A percentile compares a stretch with the other conserved stretches of the same genome.
phyloP scores from a whole-genome alignment of 2,113 vertebrate species.

The Dolichotis patagonum region DNA sequence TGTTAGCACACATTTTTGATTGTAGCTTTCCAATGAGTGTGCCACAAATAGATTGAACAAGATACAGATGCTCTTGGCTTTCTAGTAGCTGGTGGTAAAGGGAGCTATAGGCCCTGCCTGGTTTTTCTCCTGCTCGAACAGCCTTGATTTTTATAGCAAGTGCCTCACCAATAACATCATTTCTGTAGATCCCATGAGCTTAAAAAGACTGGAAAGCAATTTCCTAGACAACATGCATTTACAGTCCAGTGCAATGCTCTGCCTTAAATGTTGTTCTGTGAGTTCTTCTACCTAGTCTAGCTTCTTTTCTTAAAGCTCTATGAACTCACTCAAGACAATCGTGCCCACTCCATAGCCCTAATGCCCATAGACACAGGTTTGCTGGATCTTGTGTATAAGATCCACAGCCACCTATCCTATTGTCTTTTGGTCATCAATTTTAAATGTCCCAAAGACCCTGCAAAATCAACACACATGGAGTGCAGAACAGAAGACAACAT shows the following conservation, averaged over 20 bases:
- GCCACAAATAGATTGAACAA: not conserved
- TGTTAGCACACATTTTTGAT: not conserved
- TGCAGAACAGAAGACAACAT: not conserved
- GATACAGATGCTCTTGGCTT: not conserved
- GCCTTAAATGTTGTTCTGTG: not conserved
- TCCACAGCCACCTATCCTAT: fast-evolving
- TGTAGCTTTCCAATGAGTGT: not conserved
- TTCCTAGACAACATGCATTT: not conserved
- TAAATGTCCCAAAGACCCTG: not conserved
- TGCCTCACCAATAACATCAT: not conserved
- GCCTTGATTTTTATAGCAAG: not conserved
- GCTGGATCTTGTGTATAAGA: not conserved
- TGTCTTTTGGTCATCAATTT: not conserved
- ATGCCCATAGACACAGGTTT: fast-evolving
- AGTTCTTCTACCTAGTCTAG: not conserved
- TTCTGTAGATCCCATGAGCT: not conserved
- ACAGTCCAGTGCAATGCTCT: not conserved
- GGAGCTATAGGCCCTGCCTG: not conserved
- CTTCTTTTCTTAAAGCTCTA: not conserved
- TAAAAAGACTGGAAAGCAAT: not conserved
- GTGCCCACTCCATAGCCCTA: not conserved
- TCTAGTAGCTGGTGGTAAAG: not conserved
- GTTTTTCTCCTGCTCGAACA: fast-evolving
- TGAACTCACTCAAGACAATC: too few species aligned
- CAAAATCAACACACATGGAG: not conserved